Base-by-base conservation (phyloP, 1,140 invertebrate species). In the Cherax quadricarinatus region DNA sequence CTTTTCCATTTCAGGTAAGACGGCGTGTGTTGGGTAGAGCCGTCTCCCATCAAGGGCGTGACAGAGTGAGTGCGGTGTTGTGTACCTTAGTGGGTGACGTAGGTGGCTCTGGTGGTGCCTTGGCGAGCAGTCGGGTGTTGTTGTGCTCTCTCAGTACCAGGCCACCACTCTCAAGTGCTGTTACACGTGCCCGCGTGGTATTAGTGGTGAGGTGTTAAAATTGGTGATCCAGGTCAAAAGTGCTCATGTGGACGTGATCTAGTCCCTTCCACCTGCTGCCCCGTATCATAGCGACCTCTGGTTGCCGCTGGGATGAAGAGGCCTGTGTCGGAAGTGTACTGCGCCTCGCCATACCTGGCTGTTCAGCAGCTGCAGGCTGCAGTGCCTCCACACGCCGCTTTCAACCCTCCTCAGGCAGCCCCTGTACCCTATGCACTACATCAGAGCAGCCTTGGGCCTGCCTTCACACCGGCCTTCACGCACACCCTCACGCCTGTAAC, bases 251-350 rank as follows among this genome's bases (percentile, higher is more conserved):
- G 75, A 88, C 86, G 75, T 88, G 86, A 88, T 81, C 78, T 81
- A 53, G 53, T 12, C 53, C 48, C 18, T 66, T 79, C 78, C 81
- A 62, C 62, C 86, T 88, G 78, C 73, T 70, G 30, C 51, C 73
- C 88, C 82, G 49, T 83, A 73, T 60, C 81, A 49, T 70, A 66
- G 80, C 70, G 49, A 90, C 81, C 81, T 62, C 18, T 53, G 82
- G 88, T 78, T 83, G 88, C 88, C 88, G 88, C 88, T 90, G 88
- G 88, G 88, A 90, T 90, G 88, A 90, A 90, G 88, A 90, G 88
- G 88, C 88, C 88, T 48, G 88, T 90, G 81, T 90, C 88, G 21
- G 88, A 90, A 90, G 88, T 90, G 81, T 90, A 90, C 82, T 90
- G 88, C 82, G 49, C 88, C 66, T 90, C 88, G 70, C 88, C 88